Percentiles rank a stretch among this genome's conserved stretches.
Conservation (phyloP, 2,797 vertebrate species). For the Sciurus vulgaris region DNA sequence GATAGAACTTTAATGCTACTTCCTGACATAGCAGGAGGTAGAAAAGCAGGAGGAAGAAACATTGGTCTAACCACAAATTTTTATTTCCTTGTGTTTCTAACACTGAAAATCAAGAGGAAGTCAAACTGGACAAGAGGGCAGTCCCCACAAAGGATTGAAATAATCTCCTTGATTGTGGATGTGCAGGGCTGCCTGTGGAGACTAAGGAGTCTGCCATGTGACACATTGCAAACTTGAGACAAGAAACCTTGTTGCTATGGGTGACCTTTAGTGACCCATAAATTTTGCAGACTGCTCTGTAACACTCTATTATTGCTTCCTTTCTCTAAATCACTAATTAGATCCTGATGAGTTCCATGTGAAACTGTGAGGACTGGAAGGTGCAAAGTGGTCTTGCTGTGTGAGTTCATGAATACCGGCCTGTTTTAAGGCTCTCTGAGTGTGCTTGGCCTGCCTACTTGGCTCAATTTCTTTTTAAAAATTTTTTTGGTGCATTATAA, state of each 20-base stretch:
- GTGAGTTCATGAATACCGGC: background rate
- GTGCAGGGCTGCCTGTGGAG: background rate
- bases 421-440: background rate
- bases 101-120: background rate
- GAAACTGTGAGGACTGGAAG: background rate
- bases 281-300: constrained; percentile 50
- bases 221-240: constrained; percentile 50
- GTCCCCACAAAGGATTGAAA: background rate
- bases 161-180: constrained; percentile 15
- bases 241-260: constrained; percentile 21
- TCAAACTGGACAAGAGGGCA: constrained; percentile 2
- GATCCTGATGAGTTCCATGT: constrained; percentile 62
- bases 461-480: background rate
- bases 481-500: no score
- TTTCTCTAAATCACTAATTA: constrained; percentile 44
- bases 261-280: constrained; percentile 58
- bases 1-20: constrained; percentile 56
- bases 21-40: constrained; percentile 64
- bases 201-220: constrained; percentile 49
- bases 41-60: constrained; percentile 62
- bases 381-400: background rate
- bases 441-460: constrained; percentile 1
- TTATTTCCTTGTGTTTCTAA: constrained; percentile 60
- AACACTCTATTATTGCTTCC: constrained; percentile 11
- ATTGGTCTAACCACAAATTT: background rate